A percentile compares a stretch with the other conserved stretches of the same genome.
Conservation (phyloP, 2,797 vertebrate species). For the Lerista edwardsae region DNA sequence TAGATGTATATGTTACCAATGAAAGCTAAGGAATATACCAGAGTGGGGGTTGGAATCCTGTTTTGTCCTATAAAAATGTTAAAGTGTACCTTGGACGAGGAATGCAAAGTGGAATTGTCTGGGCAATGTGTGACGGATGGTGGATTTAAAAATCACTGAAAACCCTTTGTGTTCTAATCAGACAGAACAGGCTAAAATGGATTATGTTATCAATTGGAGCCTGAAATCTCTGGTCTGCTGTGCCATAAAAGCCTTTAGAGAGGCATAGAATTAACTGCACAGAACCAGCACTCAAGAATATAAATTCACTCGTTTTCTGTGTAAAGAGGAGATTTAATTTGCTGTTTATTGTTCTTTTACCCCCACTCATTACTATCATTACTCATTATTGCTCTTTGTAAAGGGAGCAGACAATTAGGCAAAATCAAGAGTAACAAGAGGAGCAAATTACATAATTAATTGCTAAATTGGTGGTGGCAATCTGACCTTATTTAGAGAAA, state of each 20-base stretch:
- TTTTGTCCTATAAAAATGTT: constrained; percentile 12
- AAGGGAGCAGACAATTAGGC: constrained; percentile 11
- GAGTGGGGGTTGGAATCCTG: background rate
- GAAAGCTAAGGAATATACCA: background rate
- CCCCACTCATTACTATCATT: constrained; percentile 4
- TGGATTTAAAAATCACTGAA: background rate
- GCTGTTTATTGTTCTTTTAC: constrained; percentile 37
- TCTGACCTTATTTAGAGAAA: constrained; percentile 15
- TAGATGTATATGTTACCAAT: background rate
- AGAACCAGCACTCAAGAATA: constrained; percentile 30
- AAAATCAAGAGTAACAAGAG: constrained; percentile 22
- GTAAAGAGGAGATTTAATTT: constrained; percentile 32
- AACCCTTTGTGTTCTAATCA: background rate
- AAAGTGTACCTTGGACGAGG: background rate
- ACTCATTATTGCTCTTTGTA: constrained; percentile 37
- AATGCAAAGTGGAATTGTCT: background rate
- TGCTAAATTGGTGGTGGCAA: constrained; percentile 16
- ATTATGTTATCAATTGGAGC: background rate
- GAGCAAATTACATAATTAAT: constrained; percentile 20
- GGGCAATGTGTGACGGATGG: background rate
- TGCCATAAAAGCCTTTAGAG: constrained; percentile 4
- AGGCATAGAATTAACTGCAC: constrained; percentile 15
- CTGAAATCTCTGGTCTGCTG: constrained; percentile 18
- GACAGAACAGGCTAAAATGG: constrained; percentile 24
- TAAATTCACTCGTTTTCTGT: constrained; percentile 24